phyloP scores from a whole-genome alignment of 2,113 vertebrate species.

The Sceloporus tristichus region DNA sequence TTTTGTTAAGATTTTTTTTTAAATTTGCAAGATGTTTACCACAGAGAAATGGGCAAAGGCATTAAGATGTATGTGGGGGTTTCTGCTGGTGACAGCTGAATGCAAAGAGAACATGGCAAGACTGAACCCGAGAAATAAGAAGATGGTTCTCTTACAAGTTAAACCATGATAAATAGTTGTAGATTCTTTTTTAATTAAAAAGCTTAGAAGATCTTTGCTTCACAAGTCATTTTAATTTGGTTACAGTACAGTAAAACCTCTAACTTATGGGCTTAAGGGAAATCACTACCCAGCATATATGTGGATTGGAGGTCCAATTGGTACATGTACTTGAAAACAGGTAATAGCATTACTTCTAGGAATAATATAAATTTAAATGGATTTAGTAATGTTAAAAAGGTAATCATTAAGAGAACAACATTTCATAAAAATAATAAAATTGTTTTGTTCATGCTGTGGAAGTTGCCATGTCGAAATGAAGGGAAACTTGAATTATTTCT shows the following conservation, averaged over 20 bases:
- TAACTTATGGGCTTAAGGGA: neutral
- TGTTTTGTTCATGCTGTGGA: neutral
- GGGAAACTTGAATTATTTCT: neutral
- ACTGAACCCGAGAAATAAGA: neutral
- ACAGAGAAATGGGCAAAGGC: neutral
- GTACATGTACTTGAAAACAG: slow-evolving; percentile 27
- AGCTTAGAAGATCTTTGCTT: neutral
- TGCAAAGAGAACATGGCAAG: neutral
- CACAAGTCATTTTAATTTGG: neutral
- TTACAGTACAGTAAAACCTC: too few species aligned
- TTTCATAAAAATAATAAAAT: neutral
- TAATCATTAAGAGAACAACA: neutral
- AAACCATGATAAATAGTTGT: neutral
- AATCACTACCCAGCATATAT: neutral
- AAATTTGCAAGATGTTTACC: neutral
- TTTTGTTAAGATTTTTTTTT: neutral
- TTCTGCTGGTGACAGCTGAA: neutral
- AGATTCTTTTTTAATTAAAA: slow-evolving; percentile 16
- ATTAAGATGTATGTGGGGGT: neutral
- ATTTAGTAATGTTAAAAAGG: neutral
- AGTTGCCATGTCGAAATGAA: neutral
- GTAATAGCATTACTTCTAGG: neutral
- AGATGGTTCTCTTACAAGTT: neutral
- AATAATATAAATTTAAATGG: neutral
- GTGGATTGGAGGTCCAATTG: slow-evolving; percentile 20